Evolutionary conservation across 2,113 vertebrate species (phyloP).

Genomic region (Isichthys henryi): DNA sequence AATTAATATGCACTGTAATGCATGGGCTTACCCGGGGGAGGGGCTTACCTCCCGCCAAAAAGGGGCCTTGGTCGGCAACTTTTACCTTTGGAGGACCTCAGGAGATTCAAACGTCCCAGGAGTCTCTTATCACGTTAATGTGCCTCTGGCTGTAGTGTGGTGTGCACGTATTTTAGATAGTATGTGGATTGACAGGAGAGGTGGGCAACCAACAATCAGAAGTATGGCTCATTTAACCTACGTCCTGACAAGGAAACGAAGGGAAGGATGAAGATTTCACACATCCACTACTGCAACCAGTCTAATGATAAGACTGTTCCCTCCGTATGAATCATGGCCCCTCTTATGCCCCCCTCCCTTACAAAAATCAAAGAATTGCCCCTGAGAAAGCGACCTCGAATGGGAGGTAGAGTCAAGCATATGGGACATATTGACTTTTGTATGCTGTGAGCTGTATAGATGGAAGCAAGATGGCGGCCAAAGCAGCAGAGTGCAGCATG

Average conservation of each 20-base stretch:
- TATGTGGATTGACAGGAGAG: not conserved
- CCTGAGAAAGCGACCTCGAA: not conserved
- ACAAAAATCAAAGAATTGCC: not conserved
- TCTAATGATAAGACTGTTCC: not conserved
- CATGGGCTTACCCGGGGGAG: not conserved
- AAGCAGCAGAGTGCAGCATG: not conserved
- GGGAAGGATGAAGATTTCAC: not conserved
- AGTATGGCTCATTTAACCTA: not conserved
- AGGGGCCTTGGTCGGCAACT: not conserved
- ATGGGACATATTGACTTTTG: not conserved
- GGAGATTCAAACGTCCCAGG: not conserved
- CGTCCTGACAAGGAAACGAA: not conserved
- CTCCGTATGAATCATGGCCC: not conserved
- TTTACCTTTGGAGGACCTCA: not conserved
- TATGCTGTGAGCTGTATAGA: not conserved
- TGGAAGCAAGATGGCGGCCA: not conserved
- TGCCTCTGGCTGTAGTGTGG: not conserved
- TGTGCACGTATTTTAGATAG: not conserved
- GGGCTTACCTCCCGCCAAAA: not conserved
- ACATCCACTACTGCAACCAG: not conserved
- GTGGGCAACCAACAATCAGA: not conserved
- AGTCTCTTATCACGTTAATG: not conserved
- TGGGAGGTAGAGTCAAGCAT: not conserved
- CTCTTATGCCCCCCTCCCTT: not conserved
- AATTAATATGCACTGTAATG: too few relatives aligned